phyloP scores from a whole-genome alignment of 2,797 vertebrate species.

The Pangasius djambal region DNA sequence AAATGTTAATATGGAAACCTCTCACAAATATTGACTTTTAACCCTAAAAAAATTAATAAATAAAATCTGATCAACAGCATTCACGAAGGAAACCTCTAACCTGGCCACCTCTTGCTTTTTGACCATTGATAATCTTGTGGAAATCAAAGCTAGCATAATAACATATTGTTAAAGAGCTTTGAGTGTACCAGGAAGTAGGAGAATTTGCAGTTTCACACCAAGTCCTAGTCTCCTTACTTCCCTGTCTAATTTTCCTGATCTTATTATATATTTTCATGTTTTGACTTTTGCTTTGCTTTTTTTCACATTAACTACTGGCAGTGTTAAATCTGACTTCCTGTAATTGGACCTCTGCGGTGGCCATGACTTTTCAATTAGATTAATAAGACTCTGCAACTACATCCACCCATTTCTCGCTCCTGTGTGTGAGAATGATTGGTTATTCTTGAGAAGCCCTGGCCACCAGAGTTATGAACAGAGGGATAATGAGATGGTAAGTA shows the following conservation, averaged over 20 bases:
- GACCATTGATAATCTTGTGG: background rate
- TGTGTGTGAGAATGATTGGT: background rate
- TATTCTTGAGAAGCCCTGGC: background rate
- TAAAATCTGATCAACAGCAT: background rate
- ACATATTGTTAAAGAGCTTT: background rate
- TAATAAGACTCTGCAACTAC: background rate
- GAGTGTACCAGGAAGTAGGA: background rate
- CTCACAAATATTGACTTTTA: background rate
- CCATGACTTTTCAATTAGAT: background rate
- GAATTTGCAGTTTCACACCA: background rate
- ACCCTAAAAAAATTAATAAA: background rate
- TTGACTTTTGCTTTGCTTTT: background rate
- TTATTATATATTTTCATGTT: background rate
- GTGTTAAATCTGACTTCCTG: background rate
- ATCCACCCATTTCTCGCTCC: background rate
- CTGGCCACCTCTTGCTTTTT: background rate
- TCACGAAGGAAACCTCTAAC: background rate
- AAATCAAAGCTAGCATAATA: background rate
- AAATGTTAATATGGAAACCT: too few species aligned
- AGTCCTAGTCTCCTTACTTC: background rate
- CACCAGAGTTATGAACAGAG: background rate
- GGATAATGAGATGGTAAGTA: background rate
- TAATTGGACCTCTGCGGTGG: background rate
- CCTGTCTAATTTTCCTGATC: background rate
- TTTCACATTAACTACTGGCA: background rate